Conservation (phyloP, 2,888 invertebrate genomes). For the Philhelius pedissequus region DNA sequence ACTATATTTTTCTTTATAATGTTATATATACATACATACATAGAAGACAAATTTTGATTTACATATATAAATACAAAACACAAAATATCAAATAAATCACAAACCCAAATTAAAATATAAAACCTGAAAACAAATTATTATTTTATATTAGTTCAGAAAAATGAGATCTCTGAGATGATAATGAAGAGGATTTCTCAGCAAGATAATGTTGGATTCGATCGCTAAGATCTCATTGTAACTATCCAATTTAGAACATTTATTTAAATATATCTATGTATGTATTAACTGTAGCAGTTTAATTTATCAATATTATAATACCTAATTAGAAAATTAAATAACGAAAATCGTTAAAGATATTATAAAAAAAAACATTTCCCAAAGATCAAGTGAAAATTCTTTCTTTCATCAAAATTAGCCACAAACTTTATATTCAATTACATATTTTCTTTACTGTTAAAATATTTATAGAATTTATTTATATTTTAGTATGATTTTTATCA, state of each 20-base stretch:
- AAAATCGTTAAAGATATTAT: background rate
- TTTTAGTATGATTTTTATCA: background rate
- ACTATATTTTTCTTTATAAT: slow-evolving; percentile 58
- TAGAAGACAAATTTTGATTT: slow-evolving; percentile 17
- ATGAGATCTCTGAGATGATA: background rate
- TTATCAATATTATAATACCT: background rate
- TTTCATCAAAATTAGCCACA: background rate
- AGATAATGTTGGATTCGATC: background rate
- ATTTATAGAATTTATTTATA: background rate
- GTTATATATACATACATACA: no score
- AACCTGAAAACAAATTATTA: background rate
- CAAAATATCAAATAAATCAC: slow-evolving; percentile 2
- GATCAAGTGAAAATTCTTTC: slow-evolving; percentile 12
- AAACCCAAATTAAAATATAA: slow-evolving; percentile 16
- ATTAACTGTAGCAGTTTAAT: background rate
- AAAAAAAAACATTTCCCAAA: slow-evolving; percentile 16
- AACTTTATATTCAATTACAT: background rate
- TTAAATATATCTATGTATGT: background rate
- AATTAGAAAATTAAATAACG: background rate
- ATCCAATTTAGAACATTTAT: background rate
- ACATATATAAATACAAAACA: background rate
- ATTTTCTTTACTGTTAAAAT: background rate
- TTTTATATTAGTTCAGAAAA: background rate
- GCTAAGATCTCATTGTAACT: background rate
- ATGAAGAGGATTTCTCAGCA: background rate